phyloP scores from a whole-genome alignment of 1,140 invertebrate genomes.

The Tigriopus japonicus region DNA sequence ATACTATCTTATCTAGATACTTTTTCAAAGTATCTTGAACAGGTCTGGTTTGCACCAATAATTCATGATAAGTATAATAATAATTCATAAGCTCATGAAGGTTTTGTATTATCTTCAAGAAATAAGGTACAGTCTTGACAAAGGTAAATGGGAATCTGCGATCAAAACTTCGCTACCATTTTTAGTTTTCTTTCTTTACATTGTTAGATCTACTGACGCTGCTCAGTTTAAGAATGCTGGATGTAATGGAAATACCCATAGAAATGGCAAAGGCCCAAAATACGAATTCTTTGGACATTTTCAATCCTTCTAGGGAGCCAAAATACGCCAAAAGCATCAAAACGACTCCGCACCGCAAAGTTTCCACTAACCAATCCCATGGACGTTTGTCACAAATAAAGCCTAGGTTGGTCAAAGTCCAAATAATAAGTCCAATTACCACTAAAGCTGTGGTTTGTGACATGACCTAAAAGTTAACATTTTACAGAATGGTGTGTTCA shows the following conservation, averaged over 20 bases:
- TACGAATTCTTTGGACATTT: background rate
- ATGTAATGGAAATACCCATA: background rate
- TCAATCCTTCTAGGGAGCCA: background rate
- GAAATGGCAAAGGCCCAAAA: background rate
- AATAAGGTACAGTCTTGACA: too few species aligned
- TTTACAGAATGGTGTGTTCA: background rate
- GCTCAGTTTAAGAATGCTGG: background rate
- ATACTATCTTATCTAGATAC: too few species aligned
- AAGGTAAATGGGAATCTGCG: too few species aligned
- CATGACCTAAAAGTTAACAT: background rate
- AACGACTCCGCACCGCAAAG: background rate
- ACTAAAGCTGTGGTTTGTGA: background rate
- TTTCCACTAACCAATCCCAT: background rate
- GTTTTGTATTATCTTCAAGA: too few species aligned
- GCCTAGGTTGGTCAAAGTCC: background rate
- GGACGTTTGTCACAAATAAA: conserved; percentile 10
- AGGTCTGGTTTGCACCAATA: too few species aligned
- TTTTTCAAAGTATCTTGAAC: too few species aligned
- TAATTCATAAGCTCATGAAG: too few species aligned
- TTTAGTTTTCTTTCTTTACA: too few species aligned
- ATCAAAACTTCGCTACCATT: too few species aligned
- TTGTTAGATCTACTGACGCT: too few species aligned
- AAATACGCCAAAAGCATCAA: background rate
- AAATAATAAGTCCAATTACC: background rate
- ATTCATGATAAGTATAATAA: too few species aligned